Evolutionary conservation across 2,888 invertebrate species (phyloP), one percentile per base, ranked within the genome.

Genomic region (Phasia obesa): DNA sequence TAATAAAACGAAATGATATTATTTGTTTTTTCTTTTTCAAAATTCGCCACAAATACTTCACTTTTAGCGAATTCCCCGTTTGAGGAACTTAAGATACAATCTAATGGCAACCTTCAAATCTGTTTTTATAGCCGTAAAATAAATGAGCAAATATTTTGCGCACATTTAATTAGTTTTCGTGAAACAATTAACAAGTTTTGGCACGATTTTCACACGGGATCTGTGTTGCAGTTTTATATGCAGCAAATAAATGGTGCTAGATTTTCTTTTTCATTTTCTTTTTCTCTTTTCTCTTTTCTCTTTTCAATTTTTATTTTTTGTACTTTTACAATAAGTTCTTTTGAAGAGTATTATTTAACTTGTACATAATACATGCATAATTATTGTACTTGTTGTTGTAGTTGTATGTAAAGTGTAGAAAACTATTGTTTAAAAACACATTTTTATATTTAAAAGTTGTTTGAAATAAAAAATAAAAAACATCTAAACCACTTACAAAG

Each of bases 121-220:
- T 57, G 21, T 25, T 44, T 49, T 15, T 11, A 21, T 19, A 21
- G 27, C 25, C 59, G 75, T 57, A 69, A 49, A 42, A 53, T 0
- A 49, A 69, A 65, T 27, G 59, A 51, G 42, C n/a, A 35, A 60
- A 53, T 53, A 73, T 60, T 80, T 67, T 60, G 73, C 53, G 67
- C 82, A 64, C 78, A 82, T 82, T 82, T 82, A 80, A 84, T 84
- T 84, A 80, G 83, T 84, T 84, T 84, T 76, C 71, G 60, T 60
- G 69, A 74, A 82, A 74, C 82, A 78, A 78, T 82, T 82, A 82
- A 74, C 78, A 82, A 82, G 59, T 82, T 82, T 74, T 64, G 31
- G 79, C 79, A 80, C 73, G 73, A 80, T 55, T 80, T 80, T 80
- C 67, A 67, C 73, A 74, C 79, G 53, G 73, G 42, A 74, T 47